phyloP scores from a whole-genome alignment of 2,113 vertebrate genomes.

The Dasyornis broadbenti region DNA sequence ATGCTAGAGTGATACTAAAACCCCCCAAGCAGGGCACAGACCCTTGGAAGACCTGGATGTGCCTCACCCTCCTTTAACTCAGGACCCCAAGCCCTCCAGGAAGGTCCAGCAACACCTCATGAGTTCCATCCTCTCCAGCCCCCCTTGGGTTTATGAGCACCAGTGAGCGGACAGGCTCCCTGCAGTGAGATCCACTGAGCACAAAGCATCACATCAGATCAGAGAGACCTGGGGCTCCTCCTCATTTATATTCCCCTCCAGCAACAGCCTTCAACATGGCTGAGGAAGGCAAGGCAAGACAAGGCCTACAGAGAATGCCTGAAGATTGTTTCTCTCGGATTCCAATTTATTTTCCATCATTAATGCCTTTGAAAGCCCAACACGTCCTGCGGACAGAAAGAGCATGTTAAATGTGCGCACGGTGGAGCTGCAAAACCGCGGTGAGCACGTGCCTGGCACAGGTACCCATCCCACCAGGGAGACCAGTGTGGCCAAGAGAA shows the following conservation, averaged over 20 bases:
- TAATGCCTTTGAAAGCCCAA: conserved; percentile 69
- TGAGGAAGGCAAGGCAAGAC: conserved; percentile 51
- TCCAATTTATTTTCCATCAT: conserved; percentile 77
- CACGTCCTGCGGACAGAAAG: conserved; percentile 36
- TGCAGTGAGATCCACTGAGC: not conserved
- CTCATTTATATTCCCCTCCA: conserved; percentile 70
- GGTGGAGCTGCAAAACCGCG: not conserved
- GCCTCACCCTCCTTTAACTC: not conserved
- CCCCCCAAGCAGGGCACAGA: not conserved
- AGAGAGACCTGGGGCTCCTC: not conserved
- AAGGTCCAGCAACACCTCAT: not conserved
- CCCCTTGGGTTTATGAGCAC: not conserved
- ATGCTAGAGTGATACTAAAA: not conserved
- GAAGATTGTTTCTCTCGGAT: conserved; percentile 63
- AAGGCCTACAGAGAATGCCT: conserved; percentile 64
- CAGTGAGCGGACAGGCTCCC: not conserved
- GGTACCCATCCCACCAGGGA: not conserved
- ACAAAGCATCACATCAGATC: not conserved
- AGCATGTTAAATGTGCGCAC: not conserved
- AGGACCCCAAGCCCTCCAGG: not conserved
- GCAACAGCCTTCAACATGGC: conserved; percentile 56
- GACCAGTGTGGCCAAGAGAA: fast-evolving
- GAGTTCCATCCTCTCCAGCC: not conserved
- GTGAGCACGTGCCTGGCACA: not conserved
- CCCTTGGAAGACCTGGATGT: not conserved